Evolutionary conservation across 2,113 vertebrate genomes (phyloP).

Genomic region (Callaeas wilsoni): DNA sequence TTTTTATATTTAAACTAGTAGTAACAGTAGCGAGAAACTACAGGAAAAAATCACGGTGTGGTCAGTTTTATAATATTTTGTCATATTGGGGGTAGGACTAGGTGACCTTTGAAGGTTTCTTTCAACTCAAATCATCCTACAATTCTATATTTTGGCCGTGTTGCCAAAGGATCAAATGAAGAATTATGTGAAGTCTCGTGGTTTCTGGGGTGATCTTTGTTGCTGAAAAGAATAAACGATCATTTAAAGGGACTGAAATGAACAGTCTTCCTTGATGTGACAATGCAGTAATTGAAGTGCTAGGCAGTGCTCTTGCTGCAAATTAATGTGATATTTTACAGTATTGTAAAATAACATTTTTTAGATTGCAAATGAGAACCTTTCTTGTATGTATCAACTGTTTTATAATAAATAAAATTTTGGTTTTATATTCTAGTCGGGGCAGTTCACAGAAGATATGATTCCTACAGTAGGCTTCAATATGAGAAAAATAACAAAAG

Average conservation of each 20-base stretch:
- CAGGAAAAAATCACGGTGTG: not conserved
- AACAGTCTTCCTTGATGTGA: not conserved
- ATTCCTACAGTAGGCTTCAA: constrained; percentile 89
- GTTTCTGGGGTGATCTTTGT: constrained; percentile 10
- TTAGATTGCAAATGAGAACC: not conserved
- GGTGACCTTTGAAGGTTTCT: not conserved
- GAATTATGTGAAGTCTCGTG: not conserved
- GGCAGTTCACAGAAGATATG: constrained; percentile 89
- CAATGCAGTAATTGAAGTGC: constrained; percentile 4
- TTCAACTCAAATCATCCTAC: not conserved
- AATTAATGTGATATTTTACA: not conserved
- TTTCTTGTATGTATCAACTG: not conserved
- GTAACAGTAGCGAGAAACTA: not conserved
- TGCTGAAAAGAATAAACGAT: constrained; percentile 15
- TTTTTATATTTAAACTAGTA: not conserved
- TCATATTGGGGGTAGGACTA: not conserved
- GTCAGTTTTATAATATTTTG: not conserved
- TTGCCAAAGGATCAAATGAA: not conserved
- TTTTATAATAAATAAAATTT: constrained; percentile 40
- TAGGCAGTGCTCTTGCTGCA: not conserved
- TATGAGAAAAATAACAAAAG: constrained; percentile 79
- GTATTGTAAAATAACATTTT: not conserved
- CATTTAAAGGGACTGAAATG: not conserved
- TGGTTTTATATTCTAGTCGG: constrained; percentile 69
- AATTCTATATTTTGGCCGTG: not conserved